Evolutionary conservation across 2,888 invertebrate genomes (phyloP).

Genomic region (Orgyia antiqua): DNA sequence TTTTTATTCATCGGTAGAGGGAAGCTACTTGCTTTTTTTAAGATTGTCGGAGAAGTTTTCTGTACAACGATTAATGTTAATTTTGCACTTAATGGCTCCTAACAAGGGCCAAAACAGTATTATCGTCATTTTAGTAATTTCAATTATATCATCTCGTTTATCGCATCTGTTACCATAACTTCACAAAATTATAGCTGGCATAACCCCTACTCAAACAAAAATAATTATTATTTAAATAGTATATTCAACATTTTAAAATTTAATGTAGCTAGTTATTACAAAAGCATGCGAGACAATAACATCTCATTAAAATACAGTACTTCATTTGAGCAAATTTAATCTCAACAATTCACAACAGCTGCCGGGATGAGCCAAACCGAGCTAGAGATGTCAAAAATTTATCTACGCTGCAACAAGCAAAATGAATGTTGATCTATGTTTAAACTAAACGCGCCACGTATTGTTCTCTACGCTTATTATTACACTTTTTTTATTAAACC

Average conservation of each 20-base stretch:
- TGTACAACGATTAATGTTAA: constrained; percentile 74
- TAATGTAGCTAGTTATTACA: too few species aligned
- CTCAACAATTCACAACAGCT: constrained; percentile 62
- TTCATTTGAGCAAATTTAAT: constrained; percentile 58
- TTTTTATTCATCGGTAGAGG: constrained; percentile 71
- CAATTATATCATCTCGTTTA: constrained; percentile 52
- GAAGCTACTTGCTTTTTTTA: constrained; percentile 57
- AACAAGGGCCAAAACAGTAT: constrained; percentile 20
- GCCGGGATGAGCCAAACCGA: constrained; percentile 37
- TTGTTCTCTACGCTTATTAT: constrained; percentile 72
- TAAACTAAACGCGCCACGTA: constrained; percentile 50
- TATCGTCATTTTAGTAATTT: constrained; percentile 67
- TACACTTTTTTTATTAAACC: constrained; percentile 65
- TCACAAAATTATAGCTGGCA: too few species aligned
- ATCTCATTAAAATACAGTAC: too few species aligned
- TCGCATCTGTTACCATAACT: constrained; percentile 70
- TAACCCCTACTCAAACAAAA: too few species aligned
- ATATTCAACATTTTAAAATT: too few species aligned
- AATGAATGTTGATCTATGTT: constrained; percentile 60
- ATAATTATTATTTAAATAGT: too few species aligned
- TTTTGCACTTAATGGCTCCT: constrained; percentile 75
- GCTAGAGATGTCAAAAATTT: constrained; percentile 58
- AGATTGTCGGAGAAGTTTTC: too few species aligned
- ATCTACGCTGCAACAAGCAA: constrained; percentile 55
- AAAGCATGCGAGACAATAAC: too few species aligned